Evolutionary conservation across 2,888 invertebrate species (phyloP).

Genomic region (Pasiphila rectangulata): DNA sequence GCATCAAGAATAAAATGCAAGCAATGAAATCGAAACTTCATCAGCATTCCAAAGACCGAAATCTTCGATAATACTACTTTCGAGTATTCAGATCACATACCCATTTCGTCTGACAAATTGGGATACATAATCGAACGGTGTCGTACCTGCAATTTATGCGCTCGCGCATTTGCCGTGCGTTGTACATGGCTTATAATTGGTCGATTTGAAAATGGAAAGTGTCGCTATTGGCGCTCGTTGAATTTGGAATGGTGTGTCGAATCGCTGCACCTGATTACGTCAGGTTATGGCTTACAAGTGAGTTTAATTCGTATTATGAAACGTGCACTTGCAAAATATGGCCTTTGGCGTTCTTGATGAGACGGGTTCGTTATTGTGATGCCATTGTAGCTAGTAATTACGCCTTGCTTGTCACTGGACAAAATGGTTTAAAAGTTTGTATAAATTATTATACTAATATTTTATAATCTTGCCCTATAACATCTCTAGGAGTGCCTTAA

Average conservation of each 20-base stretch:
- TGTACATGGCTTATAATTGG: constrained; percentile 36
- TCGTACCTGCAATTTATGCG: constrained; percentile 18
- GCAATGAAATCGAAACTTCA: constrained; percentile 67
- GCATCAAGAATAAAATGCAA: constrained; percentile 25
- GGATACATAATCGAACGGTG: constrained; percentile 21
- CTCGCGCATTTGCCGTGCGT: constrained; percentile 21
- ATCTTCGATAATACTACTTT: constrained; percentile 40
- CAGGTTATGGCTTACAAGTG: constrained; percentile 38
- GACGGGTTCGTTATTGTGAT: constrained; percentile 38
- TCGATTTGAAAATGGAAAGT: constrained; percentile 56
- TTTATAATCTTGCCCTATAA: no score
- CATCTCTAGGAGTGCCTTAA: no score
- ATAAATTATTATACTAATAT: no score
- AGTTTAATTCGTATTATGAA: constrained; percentile 46
- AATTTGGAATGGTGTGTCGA: constrained; percentile 47
- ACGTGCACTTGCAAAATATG: constrained; percentile 51
- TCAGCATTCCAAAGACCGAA: constrained; percentile 41
- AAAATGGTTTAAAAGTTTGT: not conserved
- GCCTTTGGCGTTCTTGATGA: constrained; percentile 33
- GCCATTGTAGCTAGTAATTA: constrained; percentile 16
- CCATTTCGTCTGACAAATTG: constrained; percentile 36
- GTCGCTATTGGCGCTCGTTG: constrained; percentile 47
- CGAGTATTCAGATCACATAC: constrained; percentile 50
- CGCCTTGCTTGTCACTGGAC: not conserved
- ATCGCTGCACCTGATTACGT: constrained; percentile 48